Evolutionary conservation across 1,140 invertebrate species (phyloP).

Genomic region (Solen grandis): DNA sequence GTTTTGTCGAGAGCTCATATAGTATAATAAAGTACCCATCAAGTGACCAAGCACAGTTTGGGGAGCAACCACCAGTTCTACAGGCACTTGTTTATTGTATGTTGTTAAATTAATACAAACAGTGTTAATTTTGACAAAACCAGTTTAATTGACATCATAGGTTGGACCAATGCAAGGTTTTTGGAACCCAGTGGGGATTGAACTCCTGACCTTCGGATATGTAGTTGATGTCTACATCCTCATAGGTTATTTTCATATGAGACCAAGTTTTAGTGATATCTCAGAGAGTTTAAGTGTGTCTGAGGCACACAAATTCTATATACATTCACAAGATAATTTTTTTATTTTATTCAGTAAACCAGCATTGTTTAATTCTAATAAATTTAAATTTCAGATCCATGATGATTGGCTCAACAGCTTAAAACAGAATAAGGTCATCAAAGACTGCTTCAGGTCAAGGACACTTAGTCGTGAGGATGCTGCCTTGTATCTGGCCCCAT

Average conservation of each 20-base stretch:
- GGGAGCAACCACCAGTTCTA: too few species aligned
- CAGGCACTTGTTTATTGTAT: too few species aligned
- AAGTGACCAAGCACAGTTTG: too few species aligned
- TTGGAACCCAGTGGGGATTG: too few species aligned
- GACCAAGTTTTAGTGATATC: background rate
- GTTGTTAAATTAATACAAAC: too few species aligned
- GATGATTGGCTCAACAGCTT: slow-evolving; percentile 29
- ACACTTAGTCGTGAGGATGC: slow-evolving; percentile 33
- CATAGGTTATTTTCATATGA: background rate
- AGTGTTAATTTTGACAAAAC: too few species aligned
- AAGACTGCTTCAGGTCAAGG: slow-evolving; percentile 11
- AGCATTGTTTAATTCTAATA: background rate
- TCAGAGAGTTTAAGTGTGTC: background rate
- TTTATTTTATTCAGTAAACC: background rate
- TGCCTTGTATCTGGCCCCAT: slow-evolving; percentile 36
- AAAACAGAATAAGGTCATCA: slow-evolving; percentile 12
- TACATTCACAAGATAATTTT: background rate
- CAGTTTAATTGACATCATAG: too few species aligned
- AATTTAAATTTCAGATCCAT: slow-evolving; percentile 23
- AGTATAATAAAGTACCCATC: too few species aligned
- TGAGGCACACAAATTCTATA: background rate
- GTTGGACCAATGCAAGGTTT: too few species aligned
- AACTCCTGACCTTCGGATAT: too few species aligned
- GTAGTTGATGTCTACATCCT: too few species aligned
- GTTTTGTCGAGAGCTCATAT: too few species aligned